These are phyloP conservation scores for Bicyclus anynana DNA, from an alignment of 1,140 invertebrate species.

Conservation along the genomic window DNA sequence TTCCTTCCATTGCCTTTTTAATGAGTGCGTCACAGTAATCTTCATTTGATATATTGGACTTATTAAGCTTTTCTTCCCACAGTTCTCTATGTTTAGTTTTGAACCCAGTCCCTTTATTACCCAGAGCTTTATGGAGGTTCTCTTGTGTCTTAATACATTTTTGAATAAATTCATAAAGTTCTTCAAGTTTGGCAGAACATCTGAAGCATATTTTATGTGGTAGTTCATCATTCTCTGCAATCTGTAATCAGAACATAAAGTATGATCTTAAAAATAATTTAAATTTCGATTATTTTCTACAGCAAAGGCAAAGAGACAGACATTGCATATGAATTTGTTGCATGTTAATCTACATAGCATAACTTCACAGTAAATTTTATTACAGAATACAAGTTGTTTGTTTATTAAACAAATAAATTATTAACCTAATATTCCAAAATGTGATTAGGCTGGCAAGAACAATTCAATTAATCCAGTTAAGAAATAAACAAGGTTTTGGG, in stretches of 20 bases:
- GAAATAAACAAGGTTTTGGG: too few species aligned
- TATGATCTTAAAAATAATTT: too few species aligned
- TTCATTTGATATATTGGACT: slow-evolving; percentile 71
- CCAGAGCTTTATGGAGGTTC: slow-evolving; percentile 43
- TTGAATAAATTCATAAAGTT: slow-evolving; percentile 69
- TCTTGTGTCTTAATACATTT: slow-evolving; percentile 69
- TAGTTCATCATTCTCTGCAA: slow-evolving; percentile 69
- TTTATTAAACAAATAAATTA: too few species aligned
- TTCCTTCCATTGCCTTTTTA: slow-evolving; percentile 67
- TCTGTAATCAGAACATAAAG: slow-evolving; percentile 67
- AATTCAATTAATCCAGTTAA: too few species aligned
- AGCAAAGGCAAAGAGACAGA: too few species aligned
- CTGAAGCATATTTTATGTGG: slow-evolving; percentile 74
- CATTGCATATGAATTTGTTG: too few species aligned
- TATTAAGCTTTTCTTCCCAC: slow-evolving; percentile 68
- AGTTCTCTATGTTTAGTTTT: slow-evolving; percentile 46
- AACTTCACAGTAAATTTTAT: too few species aligned
- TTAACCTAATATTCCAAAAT: too few species aligned
- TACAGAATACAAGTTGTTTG: too few species aligned
- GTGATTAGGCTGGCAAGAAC: too few species aligned
- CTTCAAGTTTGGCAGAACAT: slow-evolving; percentile 73
- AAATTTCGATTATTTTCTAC: too few species aligned
- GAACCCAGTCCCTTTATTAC: slow-evolving; percentile 36
- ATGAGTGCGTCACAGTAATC: slow-evolving; percentile 70
- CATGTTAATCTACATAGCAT: too few species aligned